These are phyloP conservation scores for Metridium senile DNA, from an alignment of 92 coral and sea anemone genomes.

Conservation along the genomic window DNA sequence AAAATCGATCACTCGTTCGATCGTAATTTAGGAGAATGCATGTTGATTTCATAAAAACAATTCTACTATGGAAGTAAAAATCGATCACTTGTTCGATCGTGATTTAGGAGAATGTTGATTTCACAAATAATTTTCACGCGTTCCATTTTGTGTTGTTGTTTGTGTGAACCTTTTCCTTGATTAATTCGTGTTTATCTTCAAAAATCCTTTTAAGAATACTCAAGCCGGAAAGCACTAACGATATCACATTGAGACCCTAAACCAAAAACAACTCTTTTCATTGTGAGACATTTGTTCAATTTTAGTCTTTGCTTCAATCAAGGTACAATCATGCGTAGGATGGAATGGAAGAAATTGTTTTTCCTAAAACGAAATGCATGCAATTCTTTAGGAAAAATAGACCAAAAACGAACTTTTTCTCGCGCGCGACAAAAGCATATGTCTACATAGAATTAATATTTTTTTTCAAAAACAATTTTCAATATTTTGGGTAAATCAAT, in stretches of 20 bases:
- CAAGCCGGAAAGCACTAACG: background rate
- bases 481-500: too few relatives aligned
- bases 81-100: background rate
- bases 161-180: background rate
- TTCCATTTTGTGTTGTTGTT: background rate
- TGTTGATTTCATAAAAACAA: background rate
- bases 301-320: background rate
- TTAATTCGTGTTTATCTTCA: background rate
- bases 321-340: background rate
- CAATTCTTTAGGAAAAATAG: too few relatives aligned
- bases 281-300: background rate
- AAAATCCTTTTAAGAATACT: background rate
- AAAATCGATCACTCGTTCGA: background rate
- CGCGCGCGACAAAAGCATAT: too few relatives aligned
- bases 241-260: background rate
- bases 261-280: background rate
- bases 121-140: background rate
- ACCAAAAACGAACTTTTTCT: too few relatives aligned
- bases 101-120: background rate
- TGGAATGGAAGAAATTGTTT: background rate
- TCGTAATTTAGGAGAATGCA: background rate
- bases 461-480: too few relatives aligned
- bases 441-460: too few relatives aligned
- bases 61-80: too few relatives aligned
- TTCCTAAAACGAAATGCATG: background rate